Base-by-base conservation (phyloP, 2,797 vertebrate species). In the Spatula versicolor region DNA sequence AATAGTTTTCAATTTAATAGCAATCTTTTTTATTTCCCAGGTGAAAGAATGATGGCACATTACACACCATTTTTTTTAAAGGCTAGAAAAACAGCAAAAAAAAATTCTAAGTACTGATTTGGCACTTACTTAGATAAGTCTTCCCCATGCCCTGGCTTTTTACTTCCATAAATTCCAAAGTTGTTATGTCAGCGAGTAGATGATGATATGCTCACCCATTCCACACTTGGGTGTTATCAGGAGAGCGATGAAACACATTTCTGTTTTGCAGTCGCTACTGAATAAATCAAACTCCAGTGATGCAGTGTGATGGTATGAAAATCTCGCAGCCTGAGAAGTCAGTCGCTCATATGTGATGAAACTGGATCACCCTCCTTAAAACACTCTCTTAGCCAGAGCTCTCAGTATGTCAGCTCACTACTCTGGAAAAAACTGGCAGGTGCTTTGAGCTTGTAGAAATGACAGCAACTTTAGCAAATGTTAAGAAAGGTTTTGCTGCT, bases 181-280 rank as follows among this genome's bases (percentile, higher is more conserved):
- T 39, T 95, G 90, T 73, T 92, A n/a, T 80, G 74, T 85, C 82
- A 86, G 76, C 72, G 73, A 95, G 75, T 78, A 92, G 86, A 74
- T 80, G 85, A 84, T 93, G 88, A 78, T 83, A 88, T 64, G 87
- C 84, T 96, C 95, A 83, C 77, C 92, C 90, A 83, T 96, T 92
- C 62, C 6, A 1, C 93, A 75, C 90, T 91, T 63, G 68, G 79
- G 79, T 92, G 82, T 95, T 96, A 93, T 86, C 89, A 78, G 79
- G 52, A 90, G 76, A 84, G 84, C 87, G 92, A 94, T 92, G 77
- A 94, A 91, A 88, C 85, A 93, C 91, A 66, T 92, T 92, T 94
- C 14, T 5, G 52, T 84, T 85, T 92, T 95, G 59, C 81, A 59
- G 92, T 90, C 16, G 9, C 56, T 92, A 17, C 83, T 92, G 96